Conservation (phyloP, 1,140 invertebrate genomes). For the Diploscapter pachys region DNA sequence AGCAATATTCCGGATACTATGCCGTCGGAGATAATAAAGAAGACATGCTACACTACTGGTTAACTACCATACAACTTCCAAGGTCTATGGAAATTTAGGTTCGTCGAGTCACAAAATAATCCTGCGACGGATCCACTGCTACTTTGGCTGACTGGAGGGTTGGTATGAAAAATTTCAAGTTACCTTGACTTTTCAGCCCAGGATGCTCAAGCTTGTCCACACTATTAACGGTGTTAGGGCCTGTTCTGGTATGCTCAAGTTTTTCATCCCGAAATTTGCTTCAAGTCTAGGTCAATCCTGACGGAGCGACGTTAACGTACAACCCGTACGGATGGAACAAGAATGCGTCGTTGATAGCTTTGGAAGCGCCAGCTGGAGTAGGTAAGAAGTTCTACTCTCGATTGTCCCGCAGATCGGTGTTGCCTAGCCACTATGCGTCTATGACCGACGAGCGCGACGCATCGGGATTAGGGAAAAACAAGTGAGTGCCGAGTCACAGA, state of each 20-base stretch:
- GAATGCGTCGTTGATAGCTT: constrained; percentile 74
- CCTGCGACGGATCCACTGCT: constrained; percentile 63
- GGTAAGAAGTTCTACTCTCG: constrained; percentile 64
- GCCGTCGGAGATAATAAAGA: constrained; percentile 48
- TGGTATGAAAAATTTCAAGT: constrained; percentile 61
- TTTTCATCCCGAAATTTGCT: background rate
- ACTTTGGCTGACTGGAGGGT: constrained; percentile 66
- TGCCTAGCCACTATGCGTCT: constrained; percentile 59
- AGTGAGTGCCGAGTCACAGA: background rate
- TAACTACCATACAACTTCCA: background rate
- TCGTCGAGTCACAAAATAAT: constrained; percentile 63
- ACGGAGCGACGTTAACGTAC: constrained; percentile 58
- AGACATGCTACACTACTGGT: constrained; percentile 57
- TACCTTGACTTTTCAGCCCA: background rate
- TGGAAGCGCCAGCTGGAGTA: constrained; percentile 66
- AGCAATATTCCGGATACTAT: constrained; percentile 55
- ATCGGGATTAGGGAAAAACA: background rate
- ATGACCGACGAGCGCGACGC: constrained; percentile 56
- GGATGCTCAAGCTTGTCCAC: constrained; percentile 64
- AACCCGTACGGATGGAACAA: constrained; percentile 64
- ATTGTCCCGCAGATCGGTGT: constrained; percentile 63
- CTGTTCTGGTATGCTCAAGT: background rate
- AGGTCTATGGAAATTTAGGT: constrained; percentile 52
- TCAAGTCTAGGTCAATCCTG: constrained; percentile 40
- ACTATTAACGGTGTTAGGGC: constrained; percentile 61